Base-by-base conservation (phyloP, 2,888 invertebrate species). In the Cosmopolites sordidus region DNA sequence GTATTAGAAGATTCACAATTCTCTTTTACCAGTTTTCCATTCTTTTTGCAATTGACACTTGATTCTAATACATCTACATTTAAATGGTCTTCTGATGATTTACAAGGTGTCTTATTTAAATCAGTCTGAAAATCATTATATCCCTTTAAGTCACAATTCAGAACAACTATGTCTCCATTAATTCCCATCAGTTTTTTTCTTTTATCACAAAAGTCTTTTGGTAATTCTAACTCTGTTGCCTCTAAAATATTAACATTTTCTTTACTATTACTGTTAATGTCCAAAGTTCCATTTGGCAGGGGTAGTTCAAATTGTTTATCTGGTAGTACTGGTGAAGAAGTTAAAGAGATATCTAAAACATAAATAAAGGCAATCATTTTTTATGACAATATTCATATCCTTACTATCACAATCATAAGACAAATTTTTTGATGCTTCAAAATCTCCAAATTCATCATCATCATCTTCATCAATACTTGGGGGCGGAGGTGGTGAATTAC, bases 401-500 rank as follows among this genome's bases (percentile, higher is more conserved):
- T 60, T 65, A 72, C 71, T 65, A 60, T 71, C 71, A 64, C 68
- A 69, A 61, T 67, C 69, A 58, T 66, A 72, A 16, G 72, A 71
- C 48, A 67, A 57, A 60, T 73, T 69, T 29, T 62, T 66, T 43
- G 69, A 65, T 60, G 79, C 78, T 71, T 79, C 76, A 73, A 82
- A 82, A 66, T 81, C 80, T 38, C 79, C 80, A 75, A 82, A 83
- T 67, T 81, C 81, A 72, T 82, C 81, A 59, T 76, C 73, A 51
- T 73, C 72, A 18, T 75, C 76, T 44, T 76, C 76, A 56, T 76
- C 73, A 43, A 69, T 68, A 56, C 75, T 75, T 60, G 80, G 78
- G 38, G 81, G 80, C 42, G 81, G 80, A 49, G 81, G 81, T 50
- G 81, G 81, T 42, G 80, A 76, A 66, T 75, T 77, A 64, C 79